Evolutionary conservation across 2,797 vertebrate species (phyloP).

Genomic region (Tolypeutes matacus): DNA sequence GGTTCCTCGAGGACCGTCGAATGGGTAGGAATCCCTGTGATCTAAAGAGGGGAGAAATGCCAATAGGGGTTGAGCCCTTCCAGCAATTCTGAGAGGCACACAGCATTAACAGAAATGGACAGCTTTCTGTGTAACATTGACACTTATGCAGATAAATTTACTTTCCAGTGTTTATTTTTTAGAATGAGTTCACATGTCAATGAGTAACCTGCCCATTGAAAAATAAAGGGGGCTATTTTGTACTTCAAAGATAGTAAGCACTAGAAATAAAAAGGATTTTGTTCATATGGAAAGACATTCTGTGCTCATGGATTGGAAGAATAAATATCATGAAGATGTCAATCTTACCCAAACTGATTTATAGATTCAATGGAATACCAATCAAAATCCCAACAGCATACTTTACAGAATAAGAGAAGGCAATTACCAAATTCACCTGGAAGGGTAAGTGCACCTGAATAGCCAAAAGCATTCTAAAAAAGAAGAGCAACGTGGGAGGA

Average conservation of each 20-base stretch:
- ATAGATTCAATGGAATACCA: too few relatives aligned
- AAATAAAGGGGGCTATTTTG: not conserved
- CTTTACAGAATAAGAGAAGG: too few relatives aligned
- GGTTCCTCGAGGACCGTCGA: slow-evolving; percentile 79
- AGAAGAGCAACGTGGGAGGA: too few relatives aligned
- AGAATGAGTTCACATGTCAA: not conserved
- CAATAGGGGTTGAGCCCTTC: not conserved
- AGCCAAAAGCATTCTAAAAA: too few relatives aligned
- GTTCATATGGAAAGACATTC: too few relatives aligned
- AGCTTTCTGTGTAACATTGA: not conserved
- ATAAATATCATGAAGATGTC: too few relatives aligned
- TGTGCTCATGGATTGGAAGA: too few relatives aligned
- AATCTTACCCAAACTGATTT: too few relatives aligned
- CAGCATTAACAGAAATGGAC: not conserved
- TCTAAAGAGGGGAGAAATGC: slow-evolving; percentile 60
- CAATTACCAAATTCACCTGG: too few relatives aligned
- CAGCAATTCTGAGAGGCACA: not conserved
- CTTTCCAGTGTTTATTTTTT: not conserved
- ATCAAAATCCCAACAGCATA: too few relatives aligned
- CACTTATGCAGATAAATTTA: not conserved
- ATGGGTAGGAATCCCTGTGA: slow-evolving; percentile 83
- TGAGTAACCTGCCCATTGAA: not conserved
- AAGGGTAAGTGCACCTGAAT: too few relatives aligned
- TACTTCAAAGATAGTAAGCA: not conserved
- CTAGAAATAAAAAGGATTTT: not conserved